Base-by-base conservation (phyloP, 2,113 vertebrate genomes). In the Amphilophus citrinellus region DNA sequence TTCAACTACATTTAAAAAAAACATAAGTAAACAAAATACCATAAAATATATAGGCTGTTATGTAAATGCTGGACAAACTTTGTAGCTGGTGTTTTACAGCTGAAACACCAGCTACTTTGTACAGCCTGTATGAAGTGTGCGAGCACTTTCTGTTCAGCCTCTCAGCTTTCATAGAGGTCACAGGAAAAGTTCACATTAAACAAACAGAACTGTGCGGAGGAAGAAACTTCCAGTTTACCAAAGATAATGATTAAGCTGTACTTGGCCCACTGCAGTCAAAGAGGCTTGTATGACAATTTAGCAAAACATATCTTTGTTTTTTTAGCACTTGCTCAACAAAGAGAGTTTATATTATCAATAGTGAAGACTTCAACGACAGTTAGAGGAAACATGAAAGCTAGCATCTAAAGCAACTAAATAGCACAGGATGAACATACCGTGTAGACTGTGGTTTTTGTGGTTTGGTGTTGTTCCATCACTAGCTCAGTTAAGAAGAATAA, bases 181-280 rank as follows among this genome's bases (percentile, higher is more conserved):
- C 71, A 65, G 30, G 39, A 42, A 20, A 75, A 85, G 79, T 30
- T 86, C 73, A 92, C 61, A 81, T 86, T 80, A 87, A 87, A 77
- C 88, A 91, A 86, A 86, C 77, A 86, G 10, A 76, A 82, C 80
- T 32, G 80, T 53, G 27, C 0, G 18, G 79, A 76, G 76, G 57
- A 73, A 35, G 57, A 78, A 71, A 61, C 35, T 0, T 1, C 61
- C 76, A 79, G 39, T 86, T 82, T 83, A 76, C 30, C 56, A 86
- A 77, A 59, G 56, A 62, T 89, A 71, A 80, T 10, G 8, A 24
- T 39, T 20, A 66, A 66, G 61, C 7, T 76, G 79, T 80, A 53
- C n/a, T 37, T 44, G 39, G 30, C 22, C 61, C 30, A 80, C 18
- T 27, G 37, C 59, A 80, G 57, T 62, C 47, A 73, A 73, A 73